Evolutionary conservation across 2,113 vertebrate genomes (phyloP), one percentile per base, ranked within the genome.

Genomic region (Mugil cephalus): DNA sequence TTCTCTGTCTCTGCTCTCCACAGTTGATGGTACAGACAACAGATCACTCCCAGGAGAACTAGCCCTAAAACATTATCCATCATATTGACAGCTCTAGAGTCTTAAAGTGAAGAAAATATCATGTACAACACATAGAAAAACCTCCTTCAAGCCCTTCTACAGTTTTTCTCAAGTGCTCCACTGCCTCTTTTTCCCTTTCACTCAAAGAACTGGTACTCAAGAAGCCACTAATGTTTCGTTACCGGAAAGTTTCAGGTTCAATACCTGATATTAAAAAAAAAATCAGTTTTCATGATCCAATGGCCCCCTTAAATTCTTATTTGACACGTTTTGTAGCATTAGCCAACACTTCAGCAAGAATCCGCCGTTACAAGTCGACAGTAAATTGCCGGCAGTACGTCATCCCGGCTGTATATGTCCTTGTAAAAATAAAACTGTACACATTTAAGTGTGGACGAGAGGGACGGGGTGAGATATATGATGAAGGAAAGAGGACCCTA

Each of bases 71-170:
- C 80, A 85, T 82, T 77, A 91, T 89, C 91, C 87, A 90, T 91
- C 91, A 88, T 75, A 79, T 66, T 87, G 91, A 88, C 91, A 87
- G 81, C 85, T 86, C 79, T 14, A 50, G 83, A 89, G 73, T 82
- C 79, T 89, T 85, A 89, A 88, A 91, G 81, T 84, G 84, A 83
- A 83, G 84, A 86, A 82, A 88, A 87, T 87, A 89, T 83, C 82
- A 80, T 87, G 89, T 87, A 61, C 67, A 56, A 74, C 80, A 73
- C 68, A 71, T 14, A 79, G 84, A 88, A 84, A 82, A 89, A 83
- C 86, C 63, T 76, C 67, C 63, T 78, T 77, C 79, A 56, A 82
- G 69, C 71, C 58, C 63, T 18, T 46, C 68, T 50, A 0, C 24
- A 6, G 35, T 77, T 81, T 82, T 72, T 82, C 66, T 64, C 24